Conservation (phyloP, 1,140 invertebrate species). For the Hetaerina americana region DNA sequence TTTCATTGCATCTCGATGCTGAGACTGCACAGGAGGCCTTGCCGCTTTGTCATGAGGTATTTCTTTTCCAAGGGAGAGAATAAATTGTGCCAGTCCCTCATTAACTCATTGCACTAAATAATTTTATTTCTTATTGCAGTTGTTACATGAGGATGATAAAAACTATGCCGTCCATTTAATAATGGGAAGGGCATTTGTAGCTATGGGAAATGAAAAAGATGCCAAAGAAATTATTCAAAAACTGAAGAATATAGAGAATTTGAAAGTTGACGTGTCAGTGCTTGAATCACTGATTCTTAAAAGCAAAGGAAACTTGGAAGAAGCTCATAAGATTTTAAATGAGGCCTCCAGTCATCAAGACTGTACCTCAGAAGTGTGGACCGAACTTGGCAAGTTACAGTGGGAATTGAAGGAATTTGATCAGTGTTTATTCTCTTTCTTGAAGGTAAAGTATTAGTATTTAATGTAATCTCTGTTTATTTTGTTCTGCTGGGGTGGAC, state of each 20-base stretch:
- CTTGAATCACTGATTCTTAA: slow-evolving; percentile 22
- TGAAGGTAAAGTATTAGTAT: slow-evolving; percentile 34
- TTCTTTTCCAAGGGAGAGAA: no score
- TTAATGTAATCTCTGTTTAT: slow-evolving; percentile 1
- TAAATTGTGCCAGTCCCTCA: no score
- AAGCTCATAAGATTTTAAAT: slow-evolving; percentile 36
- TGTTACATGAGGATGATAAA: slow-evolving; percentile 20
- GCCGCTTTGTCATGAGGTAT: slow-evolving; percentile 26
- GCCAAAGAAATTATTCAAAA: neutral
- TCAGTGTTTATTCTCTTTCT: slow-evolving; percentile 44
- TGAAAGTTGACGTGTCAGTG: neutral
- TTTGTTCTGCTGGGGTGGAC: slow-evolving; percentile 6
- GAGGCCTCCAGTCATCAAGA: slow-evolving; percentile 19
- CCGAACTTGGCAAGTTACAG: slow-evolving; percentile 50
- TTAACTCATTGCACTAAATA: no score
- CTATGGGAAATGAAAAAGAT: slow-evolving; percentile 20
- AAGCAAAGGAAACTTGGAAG: slow-evolving; percentile 35
- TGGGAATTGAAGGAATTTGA: slow-evolving; percentile 45
- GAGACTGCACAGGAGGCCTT: slow-evolving; percentile 15
- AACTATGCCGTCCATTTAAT: slow-evolving; percentile 16
- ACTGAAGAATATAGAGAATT: neutral
- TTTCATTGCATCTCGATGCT: slow-evolving; percentile 16
- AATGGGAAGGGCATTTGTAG: slow-evolving; percentile 24
- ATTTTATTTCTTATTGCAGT: slow-evolving; percentile 23
- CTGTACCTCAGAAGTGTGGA: slow-evolving; percentile 38